phyloP scores from a whole-genome alignment of 2,797 vertebrate genomes.

The Leptoclinus maculatus region DNA sequence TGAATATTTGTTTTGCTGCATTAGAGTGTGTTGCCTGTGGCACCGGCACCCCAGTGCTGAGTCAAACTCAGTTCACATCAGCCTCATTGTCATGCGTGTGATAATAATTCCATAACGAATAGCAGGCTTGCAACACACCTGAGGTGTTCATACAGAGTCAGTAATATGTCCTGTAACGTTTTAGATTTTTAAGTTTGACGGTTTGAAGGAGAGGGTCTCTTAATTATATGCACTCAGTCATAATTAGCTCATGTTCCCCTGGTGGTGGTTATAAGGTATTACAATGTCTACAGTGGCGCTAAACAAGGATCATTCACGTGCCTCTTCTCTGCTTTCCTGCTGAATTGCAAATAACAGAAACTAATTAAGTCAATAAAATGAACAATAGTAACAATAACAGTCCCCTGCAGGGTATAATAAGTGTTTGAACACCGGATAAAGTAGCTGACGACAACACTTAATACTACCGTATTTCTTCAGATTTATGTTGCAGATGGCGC shows the following conservation, averaged over 20 bases:
- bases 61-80: slow-evolving; percentile 8
- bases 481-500: not conserved
- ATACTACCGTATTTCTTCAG: not conserved
- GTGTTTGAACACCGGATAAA: not conserved
- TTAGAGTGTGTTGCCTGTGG: not conserved
- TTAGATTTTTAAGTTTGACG: not conserved
- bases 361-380: too few species aligned
- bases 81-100: not conserved
- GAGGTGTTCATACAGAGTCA: not conserved
- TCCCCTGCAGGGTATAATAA: not conserved
- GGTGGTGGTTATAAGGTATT: not conserved
- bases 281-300: not conserved
- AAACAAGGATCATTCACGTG: not conserved
- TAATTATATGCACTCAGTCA: not conserved
- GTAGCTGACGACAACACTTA: not conserved
- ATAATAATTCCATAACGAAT: not conserved
- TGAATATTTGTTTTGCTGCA: slow-evolving; percentile 8
- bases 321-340: not conserved
- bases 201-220: not conserved
- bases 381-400: not conserved
- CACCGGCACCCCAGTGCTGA: not conserved
- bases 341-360: not conserved
- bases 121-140: not conserved
- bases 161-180: not conserved
- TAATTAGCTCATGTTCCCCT: not conserved